Evolutionary conservation across 2,797 vertebrate genomes (phyloP), one percentile per base, ranked within the genome.

Genomic region (Bovichtus variegatus): DNA sequence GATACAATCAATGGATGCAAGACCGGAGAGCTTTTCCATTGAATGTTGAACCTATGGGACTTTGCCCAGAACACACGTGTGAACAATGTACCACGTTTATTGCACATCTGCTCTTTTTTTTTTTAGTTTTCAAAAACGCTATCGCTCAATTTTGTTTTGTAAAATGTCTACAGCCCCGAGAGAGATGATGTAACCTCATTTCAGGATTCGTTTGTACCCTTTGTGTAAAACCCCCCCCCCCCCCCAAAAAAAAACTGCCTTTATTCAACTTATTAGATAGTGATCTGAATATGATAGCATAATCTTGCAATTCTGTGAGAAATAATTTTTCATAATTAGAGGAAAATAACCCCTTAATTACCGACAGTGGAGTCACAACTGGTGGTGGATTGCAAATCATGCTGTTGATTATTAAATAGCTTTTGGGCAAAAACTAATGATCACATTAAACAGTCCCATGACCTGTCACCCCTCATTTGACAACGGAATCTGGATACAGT

Each of bases 1-100:
- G 53, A 74, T 80, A 78, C 68, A 71, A 70, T 78, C 47, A 85
- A 59, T 71, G 83, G 67, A 67, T 79, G 69, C 55, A 60, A 81
- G 64, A 57, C 70, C 23, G 8, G n/a, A 81, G 74, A 66, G 78
- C 61, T 69, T 73, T 79, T 46, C 40, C 36, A 21, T 10, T 61
- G 16, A 76, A 54, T 50, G 57, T 9, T 23, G 50, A 72, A 71
- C 69, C 74, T 71, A 62, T 50, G 41, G 60, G 70, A 50, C 9
- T 38, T 54, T 71, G 69, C 70, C 25, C 15, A 60, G 71, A 71
- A 18, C 44, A 55, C 46, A 31, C 1, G 29, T 67, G 57, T 49
- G 64, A 59, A 77, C 49, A 59, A 9, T 55, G 41, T 29, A 12
- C 15, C 27, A 38, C 16, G 16, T 44, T 58, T 31, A 43, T 29